Percentiles rank a stretch among this genome's conserved stretches.
Conservation (phyloP, 2,888 invertebrate species). For the Dorcus parallelipipedus region DNA sequence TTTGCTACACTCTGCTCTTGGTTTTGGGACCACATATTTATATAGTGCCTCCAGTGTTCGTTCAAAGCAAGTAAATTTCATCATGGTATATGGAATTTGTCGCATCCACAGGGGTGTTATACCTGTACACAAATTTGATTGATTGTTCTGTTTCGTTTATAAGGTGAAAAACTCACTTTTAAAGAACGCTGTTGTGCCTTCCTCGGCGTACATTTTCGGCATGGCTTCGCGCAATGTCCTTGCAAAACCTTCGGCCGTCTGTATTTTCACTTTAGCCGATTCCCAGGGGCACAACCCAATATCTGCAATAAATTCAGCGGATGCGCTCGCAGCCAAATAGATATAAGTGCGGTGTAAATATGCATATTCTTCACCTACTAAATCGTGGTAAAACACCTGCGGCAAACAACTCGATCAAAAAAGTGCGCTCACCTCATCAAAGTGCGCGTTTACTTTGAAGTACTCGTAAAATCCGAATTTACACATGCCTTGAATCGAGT, state of each 20-base stretch:
- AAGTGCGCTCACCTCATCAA: not conserved
- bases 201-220: constrained; percentile 86
- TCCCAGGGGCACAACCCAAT: constrained; percentile 96
- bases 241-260: constrained; percentile 93
- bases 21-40: constrained; percentile 90
- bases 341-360: constrained; percentile 83
- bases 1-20: constrained; percentile 85
- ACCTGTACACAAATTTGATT: not conserved
- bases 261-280: constrained; percentile 89
- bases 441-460: constrained; percentile 45
- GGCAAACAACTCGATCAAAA: not conserved
- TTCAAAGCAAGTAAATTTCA: constrained; percentile 99
- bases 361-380: constrained; percentile 87
- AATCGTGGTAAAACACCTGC: constrained; percentile 77
- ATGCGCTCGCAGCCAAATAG: constrained; percentile 91
- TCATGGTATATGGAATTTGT: constrained; percentile 99
- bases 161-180: constrained; percentile 51
- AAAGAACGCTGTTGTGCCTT: constrained; percentile 89
- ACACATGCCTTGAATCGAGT: constrained; percentile 90
- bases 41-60: constrained; percentile 92
- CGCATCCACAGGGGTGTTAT: constrained; percentile 94
- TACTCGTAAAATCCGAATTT: constrained; percentile 99
- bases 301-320: constrained; percentile 99
- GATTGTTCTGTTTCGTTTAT: not conserved
- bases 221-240: constrained; percentile 82